Percentiles rank a stretch among this genome's conserved stretches.
These are phyloP conservation scores for Gonocerus acuteangulatus DNA, from an alignment of 2,888 invertebrate species.

Conservation along the genomic window DNA sequence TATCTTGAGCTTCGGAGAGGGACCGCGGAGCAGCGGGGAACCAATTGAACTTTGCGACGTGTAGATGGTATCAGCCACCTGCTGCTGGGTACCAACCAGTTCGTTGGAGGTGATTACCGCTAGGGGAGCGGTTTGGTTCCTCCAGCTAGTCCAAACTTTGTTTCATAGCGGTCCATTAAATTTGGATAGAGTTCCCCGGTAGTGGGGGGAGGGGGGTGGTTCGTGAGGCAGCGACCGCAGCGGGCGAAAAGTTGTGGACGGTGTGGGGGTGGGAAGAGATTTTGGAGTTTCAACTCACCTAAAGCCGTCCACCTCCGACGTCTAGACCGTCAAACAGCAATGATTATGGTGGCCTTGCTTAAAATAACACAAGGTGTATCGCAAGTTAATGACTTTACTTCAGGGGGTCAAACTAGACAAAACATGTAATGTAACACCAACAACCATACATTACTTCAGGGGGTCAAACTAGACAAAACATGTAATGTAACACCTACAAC, in stretches of 20 bases:
- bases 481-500: too few relatives aligned
- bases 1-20: not conserved
- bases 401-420: too few relatives aligned
- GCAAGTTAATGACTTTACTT: too few relatives aligned
- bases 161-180: conserved; percentile 19
- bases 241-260: not conserved
- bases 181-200: conserved; percentile 7
- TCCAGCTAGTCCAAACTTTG: conserved; percentile 4
- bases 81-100: not conserved
- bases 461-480: too few relatives aligned
- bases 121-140: conserved; percentile 2
- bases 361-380: too few relatives aligned
- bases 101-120: not conserved
- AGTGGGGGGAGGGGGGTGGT: not conserved
- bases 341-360: too few relatives aligned
- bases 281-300: too few relatives aligned
- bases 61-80: conserved; percentile 13
- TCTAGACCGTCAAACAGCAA: too few relatives aligned
- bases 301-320: too few relatives aligned
- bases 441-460: too few relatives aligned
- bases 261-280: too few relatives aligned
- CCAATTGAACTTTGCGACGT: conserved; percentile 4
- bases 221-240: not conserved
- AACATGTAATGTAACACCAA: too few relatives aligned
- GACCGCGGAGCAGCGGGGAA: not conserved